Evolutionary conservation across 2,113 vertebrate genomes (phyloP), one percentile per base, ranked within the genome.

Genomic region (Riparia riparia): DNA sequence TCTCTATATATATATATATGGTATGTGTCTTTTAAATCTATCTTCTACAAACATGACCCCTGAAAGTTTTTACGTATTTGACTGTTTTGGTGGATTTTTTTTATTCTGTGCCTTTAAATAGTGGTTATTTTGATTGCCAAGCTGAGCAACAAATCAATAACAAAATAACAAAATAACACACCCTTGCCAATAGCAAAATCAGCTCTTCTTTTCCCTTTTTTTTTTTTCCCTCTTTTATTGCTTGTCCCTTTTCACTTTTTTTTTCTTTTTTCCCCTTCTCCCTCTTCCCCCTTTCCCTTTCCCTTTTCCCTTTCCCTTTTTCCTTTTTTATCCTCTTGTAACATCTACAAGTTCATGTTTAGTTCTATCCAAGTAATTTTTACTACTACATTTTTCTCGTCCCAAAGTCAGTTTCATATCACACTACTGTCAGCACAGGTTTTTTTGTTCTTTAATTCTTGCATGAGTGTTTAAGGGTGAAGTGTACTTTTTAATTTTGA

Each of bases 291-390:
- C 7, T 3, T 56, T 66, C 37, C 17, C 8, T 31, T 73, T n/a
- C 3, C 21, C 3, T 2, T 47, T 41, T 58, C 41, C 41, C 41
- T 41, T 41, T 41, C 14, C 41, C 14, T 14, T 54, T 32, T n/a
- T n/a, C n/a, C n/a, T n/a, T 49, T 41, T 5, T 64, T 73, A 37
- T 22, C 2, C 16, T 49, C 32, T 51, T 66, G 4, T 34, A 79
- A 34, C 4, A 24, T 49, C 10, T 54, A 12, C 37, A 20, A 63
- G 10, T 20, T 42, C 0, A 1, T 4, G 1, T 42, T 53, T 39
- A 44, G 6, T 41, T 77, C 25, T 53, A 19, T 29, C 12, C 37
- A 2, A 28, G 2, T 21, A 39, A 32, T 54, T 77, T 80, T 77
- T 3, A 44, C 5, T 10, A 34, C 8, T 12, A 16, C 12, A n/a